Evolutionary conservation across 1,140 invertebrate genomes (phyloP).

Genomic region (Teleopsis dalmanni): DNA sequence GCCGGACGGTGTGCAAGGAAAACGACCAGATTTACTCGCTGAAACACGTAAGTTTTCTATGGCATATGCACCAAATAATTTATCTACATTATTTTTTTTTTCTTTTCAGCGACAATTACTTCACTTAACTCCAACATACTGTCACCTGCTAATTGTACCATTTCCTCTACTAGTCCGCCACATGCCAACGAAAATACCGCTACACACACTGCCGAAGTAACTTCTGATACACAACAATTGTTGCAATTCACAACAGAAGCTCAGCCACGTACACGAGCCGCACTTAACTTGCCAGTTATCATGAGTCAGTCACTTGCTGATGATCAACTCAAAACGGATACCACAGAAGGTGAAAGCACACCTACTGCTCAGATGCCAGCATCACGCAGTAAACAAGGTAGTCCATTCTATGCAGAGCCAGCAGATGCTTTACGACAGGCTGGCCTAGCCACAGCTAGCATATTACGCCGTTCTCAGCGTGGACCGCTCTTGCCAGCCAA

Average conservation of each 20-base stretch:
- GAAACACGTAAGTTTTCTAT: constrained; percentile 55
- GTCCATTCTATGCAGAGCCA: constrained; percentile 87
- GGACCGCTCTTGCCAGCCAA: constrained; percentile 36
- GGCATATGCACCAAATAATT: neutral
- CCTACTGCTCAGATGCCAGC: constrained; percentile 30
- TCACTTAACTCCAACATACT: constrained; percentile 51
- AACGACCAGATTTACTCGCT: constrained; percentile 56
- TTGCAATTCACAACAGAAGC: constrained; percentile 30
- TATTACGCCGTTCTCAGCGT: constrained; percentile 39
- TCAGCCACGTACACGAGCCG: constrained; percentile 30
- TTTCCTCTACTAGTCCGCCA: neutral
- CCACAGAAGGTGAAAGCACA: constrained; percentile 20
- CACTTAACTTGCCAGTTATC: constrained; percentile 27
- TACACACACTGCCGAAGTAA: constrained; percentile 12
- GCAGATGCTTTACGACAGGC: constrained; percentile 66
- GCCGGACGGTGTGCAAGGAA: constrained; percentile 47
- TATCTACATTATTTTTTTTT: neutral
- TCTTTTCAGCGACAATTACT: constrained; percentile 36
- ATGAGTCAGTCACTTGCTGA: constrained; percentile 27
- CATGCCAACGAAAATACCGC: constrained; percentile 5
- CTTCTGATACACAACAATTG: constrained; percentile 25
- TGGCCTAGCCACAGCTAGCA: constrained; percentile 44
- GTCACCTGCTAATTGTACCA: constrained; percentile 38
- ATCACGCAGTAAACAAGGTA: constrained; percentile 51
- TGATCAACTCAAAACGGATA: constrained; percentile 16